Base-by-base conservation (phyloP, 2,888 invertebrate genomes). In the Spatulosminthurus flaviceps region DNA sequence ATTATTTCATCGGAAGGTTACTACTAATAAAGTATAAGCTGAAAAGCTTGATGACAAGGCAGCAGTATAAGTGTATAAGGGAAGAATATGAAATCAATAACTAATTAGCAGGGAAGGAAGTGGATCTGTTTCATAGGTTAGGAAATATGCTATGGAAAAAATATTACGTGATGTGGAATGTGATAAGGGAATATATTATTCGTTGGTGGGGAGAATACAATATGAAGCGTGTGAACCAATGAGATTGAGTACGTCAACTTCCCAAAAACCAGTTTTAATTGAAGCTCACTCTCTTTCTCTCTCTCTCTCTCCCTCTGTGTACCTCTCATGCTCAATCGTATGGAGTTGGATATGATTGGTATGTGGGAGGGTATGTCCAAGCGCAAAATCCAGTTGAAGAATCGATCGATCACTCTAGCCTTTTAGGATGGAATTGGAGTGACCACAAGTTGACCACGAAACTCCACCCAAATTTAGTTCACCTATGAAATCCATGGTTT, bases 391-490 rank as follows among this genome's bases (percentile, higher is more conserved):
- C 77, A 43, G 24, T 21, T 64, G 34, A 11, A 42, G 26, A 67
- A 80, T 80, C 78, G 80, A 80, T 78, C 80, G 67, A 75, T 77
- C 51, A 61, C 64, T 66, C 67, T 71, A 77, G 67, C 77, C 80
- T 77, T 70, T 77, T 76, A 70, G 70, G 41, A 77, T 42, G 43
- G 66, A 78, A 77, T 29, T 78, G 67, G 43, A 74, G 66, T 79
- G 80, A 80, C 80, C 80, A 80, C 80, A 78, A 78, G 74, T 28
- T 80, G 80, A 80, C 80, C 80, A 77, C 80, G 78, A n/a, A 76
- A 77, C 76, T 72, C 77, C 76, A 24, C 77, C 79, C 72, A 67
- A 21, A 11, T 67, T 28, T 28, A 67, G 21, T 71, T 78, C 78
- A 78, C 78, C 78, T 78, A 78, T 78, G 42, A 71, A 78, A 78